Percentiles rank a stretch among this genome's conserved stretches.
Conservation (phyloP, 2,888 invertebrate species). For the Acleris holmiana region DNA sequence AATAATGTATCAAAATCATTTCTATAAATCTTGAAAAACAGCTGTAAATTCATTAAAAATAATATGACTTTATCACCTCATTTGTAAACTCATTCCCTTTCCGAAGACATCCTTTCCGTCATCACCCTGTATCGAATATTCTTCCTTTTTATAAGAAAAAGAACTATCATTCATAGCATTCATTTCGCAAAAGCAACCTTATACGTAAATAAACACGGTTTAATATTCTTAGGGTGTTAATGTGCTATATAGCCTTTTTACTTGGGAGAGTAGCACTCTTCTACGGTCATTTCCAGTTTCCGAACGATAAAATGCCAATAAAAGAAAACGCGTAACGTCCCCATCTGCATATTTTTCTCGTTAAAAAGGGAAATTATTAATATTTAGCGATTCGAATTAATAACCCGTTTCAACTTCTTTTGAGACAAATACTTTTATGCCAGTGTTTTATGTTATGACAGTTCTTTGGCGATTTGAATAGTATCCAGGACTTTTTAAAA, state of each 20-base stretch:
- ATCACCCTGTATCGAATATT: slow-evolving; percentile 34
- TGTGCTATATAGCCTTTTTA: too few species aligned
- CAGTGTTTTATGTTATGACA: slow-evolving; percentile 12
- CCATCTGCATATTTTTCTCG: slow-evolving; percentile 37
- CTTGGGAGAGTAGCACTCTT: too few species aligned
- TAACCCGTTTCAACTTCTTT: slow-evolving; percentile 41
- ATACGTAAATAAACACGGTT: too few species aligned
- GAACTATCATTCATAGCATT: too few species aligned
- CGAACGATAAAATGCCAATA: slow-evolving; percentile 37
- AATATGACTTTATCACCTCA: not conserved
- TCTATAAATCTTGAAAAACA: too few species aligned
- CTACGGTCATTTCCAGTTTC: slow-evolving; percentile 27
- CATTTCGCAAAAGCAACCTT: too few species aligned
- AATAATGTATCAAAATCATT: too few species aligned
- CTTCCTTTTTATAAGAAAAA: not conserved
- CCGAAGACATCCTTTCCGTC: slow-evolving; percentile 20
- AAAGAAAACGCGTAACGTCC: slow-evolving; percentile 31
- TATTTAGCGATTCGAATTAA: slow-evolving; percentile 40
- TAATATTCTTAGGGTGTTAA: too few species aligned
- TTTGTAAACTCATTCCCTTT: slow-evolving; percentile 8
- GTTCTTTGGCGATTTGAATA: too few species aligned
- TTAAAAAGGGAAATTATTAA: slow-evolving; percentile 37
- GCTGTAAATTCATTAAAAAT: slow-evolving; percentile 3
- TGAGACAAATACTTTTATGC: slow-evolving; percentile 19
- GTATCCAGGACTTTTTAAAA: too few species aligned